A percentile compares a stretch with the other conserved stretches of the same genome.
These are phyloP conservation scores for Ascaphus truei DNA, from an alignment of 2,113 vertebrate genomes.

Conservation along the genomic window DNA sequence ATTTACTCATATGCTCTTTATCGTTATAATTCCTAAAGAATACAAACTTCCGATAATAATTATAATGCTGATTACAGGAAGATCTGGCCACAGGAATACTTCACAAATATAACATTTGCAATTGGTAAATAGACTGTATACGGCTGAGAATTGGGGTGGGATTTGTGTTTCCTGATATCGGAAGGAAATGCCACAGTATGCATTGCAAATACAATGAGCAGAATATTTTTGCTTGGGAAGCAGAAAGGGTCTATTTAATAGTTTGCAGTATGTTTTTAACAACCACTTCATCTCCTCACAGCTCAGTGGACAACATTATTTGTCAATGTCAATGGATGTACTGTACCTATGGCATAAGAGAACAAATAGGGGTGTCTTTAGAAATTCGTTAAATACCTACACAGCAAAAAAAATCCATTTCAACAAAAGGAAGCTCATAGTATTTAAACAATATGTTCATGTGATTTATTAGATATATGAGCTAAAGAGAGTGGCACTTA, in stretches of 20 bases:
- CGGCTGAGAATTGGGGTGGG: rapidly evolving
- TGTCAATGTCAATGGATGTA: slow-evolving; percentile 32
- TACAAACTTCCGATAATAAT: slow-evolving; percentile 3
- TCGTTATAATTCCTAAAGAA: too few relatives aligned
- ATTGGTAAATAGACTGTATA: not conserved
- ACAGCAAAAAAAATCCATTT: not conserved
- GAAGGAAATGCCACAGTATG: slow-evolving; percentile 15
- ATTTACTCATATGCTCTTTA: too few relatives aligned
- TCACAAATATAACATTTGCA: not conserved
- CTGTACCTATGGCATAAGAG: slow-evolving; percentile 4
- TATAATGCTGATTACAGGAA: not conserved
- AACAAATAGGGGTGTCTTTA: slow-evolving; percentile 34
- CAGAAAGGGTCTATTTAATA: slow-evolving; percentile 32
- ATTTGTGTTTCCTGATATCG: not conserved
- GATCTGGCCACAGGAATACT: not conserved
- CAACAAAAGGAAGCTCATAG: not conserved
- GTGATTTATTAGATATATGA: not conserved
- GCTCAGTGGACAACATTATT: slow-evolving; percentile 31
- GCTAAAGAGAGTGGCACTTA: too few relatives aligned
- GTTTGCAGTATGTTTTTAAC: slow-evolving; percentile 28
- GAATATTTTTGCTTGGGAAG: slow-evolving; percentile 24
- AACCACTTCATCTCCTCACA: slow-evolving; percentile 21
- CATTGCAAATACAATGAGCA: slow-evolving; percentile 17
- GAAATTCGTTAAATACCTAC: slow-evolving; percentile 22
- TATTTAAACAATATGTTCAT: not conserved